Base-by-base conservation (phyloP, 2,888 invertebrate genomes). In the Deilephila elpenor region DNA sequence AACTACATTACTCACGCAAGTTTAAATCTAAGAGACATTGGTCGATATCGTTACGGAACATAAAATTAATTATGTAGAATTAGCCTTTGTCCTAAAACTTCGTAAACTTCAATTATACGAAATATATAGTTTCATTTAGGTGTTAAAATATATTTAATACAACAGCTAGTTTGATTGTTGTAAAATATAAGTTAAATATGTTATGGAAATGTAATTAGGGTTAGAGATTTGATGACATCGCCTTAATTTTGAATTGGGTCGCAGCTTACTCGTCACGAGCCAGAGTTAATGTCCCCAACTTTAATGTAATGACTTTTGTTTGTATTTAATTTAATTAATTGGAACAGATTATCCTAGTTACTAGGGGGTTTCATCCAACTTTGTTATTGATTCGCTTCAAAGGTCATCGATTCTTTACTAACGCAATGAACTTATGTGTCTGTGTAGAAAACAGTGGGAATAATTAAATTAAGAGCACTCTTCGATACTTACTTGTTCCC, bases 261-360 rank as follows among this genome's bases (percentile, higher is more conserved):
- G 82, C 72, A 79, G 81, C 82, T 83, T 83, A 83, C 82, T 80
- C 86, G 78, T 77, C 34, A 71, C 71, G 71, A 60, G 80, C 82
- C 80, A 79, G 86, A 88, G 83, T 85, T 84, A 80, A 82, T 82
- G 83, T 82, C 84, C 83, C 83, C 79, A 88, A 88, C 87, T 89
- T 88, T 86, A 83, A 85, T 85, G 84, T 89, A 90, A 91, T 88
- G 88, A 89, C 89, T 90, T 91, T 89, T 90, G 90, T 90, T 91
- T 91, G 89, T 89, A 90, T 91, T 91, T 91, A 92, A 92, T 91
- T 91, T 88, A 91, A 92, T 92, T 92, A 92, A 92, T 91, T 90
- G 86, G 86, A 86, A 88, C 86, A 88, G 90, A 91, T 91, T 90
- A 89, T 89, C 88, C 89, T 88, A 87, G 87, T 86, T 88, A 89